Base-by-base conservation (phyloP, 2,113 vertebrate species). In the Forbesichthys agassizii region DNA sequence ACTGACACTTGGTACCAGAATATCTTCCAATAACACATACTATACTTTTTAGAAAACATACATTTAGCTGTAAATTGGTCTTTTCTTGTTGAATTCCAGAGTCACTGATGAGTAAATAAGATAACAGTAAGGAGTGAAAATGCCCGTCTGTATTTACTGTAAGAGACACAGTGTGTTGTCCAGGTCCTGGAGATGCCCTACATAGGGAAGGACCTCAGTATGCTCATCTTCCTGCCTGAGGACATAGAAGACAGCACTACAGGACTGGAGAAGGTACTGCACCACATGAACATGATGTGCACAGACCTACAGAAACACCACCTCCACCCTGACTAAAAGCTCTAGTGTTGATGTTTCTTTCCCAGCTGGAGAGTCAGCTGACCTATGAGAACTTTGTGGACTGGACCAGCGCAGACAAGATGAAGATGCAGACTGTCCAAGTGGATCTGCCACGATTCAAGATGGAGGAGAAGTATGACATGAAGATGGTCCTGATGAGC, bases 101-200 rank as follows among this genome's bases (percentile, higher is more conserved):
- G 27, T 3, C 13, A 12, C 49, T 51, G 3, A 51, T 11, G 3
- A 11, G 20, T 27, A 11, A 46, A 7, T 4, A 13, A 13, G 58
- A 14, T 2, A 27, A 27, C 27, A 27, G 27, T 27, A n/a, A 63
- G 4, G 5, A 8, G 14, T 16, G 7, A 9, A 13, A n/a, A 9
- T 9, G 6, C 16, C 16, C 9, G 54, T 47, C 42, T 48, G 11
- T 10, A 36, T 12, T 16, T 60, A 9, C 4, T 64, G 5, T 67
- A 60, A 73, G 48, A n/a, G 54, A 63, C 36, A 48, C 27, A 51
- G 4, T 54, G 12, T 75, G n/a, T 64, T 10, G 3, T 4, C 64
- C 83, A 91, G 86, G 74, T 98, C 86, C 92, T 99, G 5, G 98
- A 97, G 86, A 84, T 99, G 52, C 96, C 97, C 0, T 98, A 97